A percentile compares a stretch with the other conserved stretches of the same genome.
Conservation (phyloP, 2,113 vertebrate species). For the Sylvia atricapilla region DNA sequence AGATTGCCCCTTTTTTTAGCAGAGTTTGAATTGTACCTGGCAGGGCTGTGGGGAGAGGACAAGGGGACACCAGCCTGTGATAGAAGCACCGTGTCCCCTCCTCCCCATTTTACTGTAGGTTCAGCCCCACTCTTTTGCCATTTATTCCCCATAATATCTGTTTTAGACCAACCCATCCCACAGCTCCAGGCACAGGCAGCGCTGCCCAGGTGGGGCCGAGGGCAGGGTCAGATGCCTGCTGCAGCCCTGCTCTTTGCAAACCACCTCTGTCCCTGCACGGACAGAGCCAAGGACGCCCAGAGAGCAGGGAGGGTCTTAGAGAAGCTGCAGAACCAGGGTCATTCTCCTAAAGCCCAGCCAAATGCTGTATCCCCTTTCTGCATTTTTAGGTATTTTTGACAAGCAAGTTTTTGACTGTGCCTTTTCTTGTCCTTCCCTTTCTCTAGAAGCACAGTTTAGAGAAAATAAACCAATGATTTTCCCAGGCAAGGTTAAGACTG, state of each 20-base stretch:
- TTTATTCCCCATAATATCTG: accelerated
- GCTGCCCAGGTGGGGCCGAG: background rate
- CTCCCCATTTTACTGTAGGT: background rate
- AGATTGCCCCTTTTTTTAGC: background rate
- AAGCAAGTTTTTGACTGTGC: background rate
- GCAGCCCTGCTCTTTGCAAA: background rate
- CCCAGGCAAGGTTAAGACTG: background rate
- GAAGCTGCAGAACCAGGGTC: background rate
- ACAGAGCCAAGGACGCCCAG: background rate
- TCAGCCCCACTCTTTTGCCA: background rate
- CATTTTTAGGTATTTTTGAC: background rate
- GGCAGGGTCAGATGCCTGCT: background rate
- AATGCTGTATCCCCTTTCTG: background rate
- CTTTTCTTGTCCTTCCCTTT: background rate
- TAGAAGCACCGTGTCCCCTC: accelerated
- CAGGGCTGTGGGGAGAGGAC: background rate
- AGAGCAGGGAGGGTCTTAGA: background rate
- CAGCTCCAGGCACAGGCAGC: background rate
- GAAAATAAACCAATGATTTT: background rate
- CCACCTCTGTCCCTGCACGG: background rate
- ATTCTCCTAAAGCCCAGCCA: background rate
- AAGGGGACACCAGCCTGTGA: background rate
- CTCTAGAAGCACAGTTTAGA: background rate
- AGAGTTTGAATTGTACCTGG: accelerated
- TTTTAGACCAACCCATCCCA: background rate